Percentiles rank a stretch among this genome's conserved stretches.
Evolutionary conservation across 92 coral and sea anemone species (phyloP).

Genomic region (Heteractis magnifica): DNA sequence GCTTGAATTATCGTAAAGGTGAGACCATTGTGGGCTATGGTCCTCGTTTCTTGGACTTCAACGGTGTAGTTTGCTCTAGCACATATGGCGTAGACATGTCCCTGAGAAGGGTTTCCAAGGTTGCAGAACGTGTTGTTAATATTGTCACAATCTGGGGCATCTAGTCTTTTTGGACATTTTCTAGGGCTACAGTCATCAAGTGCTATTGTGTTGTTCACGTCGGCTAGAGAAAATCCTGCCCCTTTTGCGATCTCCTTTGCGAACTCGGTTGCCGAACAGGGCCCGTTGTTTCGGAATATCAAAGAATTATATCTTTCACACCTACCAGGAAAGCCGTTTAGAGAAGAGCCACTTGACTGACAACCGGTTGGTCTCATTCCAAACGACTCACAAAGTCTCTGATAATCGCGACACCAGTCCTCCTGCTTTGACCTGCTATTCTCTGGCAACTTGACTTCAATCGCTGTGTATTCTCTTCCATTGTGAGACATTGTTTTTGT

Average conservation of each 20-base stretch:
- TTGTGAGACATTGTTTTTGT: constrained; percentile 12
- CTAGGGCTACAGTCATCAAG: constrained; percentile 35
- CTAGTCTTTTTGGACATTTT: constrained; percentile 33
- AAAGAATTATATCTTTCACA: constrained; percentile 29
- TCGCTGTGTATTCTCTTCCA: constrained; percentile 30
- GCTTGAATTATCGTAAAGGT: constrained; percentile 36
- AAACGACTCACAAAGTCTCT: constrained; percentile 40
- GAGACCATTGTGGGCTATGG: constrained; percentile 24
- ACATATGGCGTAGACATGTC: constrained; percentile 13
- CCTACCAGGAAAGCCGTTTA: constrained; percentile 19
- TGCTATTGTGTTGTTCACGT: constrained; percentile 25
- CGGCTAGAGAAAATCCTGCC: constrained; percentile 44
- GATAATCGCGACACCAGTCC: constrained; percentile 65
- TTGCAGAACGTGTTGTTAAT: constrained; percentile 18
- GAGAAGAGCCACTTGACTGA: background rate
- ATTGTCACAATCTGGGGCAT: constrained; percentile 16
- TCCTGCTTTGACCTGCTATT: constrained; percentile 32
- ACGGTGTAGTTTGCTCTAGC: constrained; percentile 6
- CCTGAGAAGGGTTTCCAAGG: constrained; percentile 21
- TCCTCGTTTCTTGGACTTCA: constrained; percentile 26
- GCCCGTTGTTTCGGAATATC: background rate
- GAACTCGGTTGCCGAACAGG: constrained; percentile 4
- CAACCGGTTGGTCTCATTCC: constrained; percentile 39
- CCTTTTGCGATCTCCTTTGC: constrained; percentile 25
- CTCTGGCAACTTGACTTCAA: constrained; percentile 44